phyloP scores from a whole-genome alignment of 1,140 invertebrate genomes.

The Lepidurus packardi region DNA sequence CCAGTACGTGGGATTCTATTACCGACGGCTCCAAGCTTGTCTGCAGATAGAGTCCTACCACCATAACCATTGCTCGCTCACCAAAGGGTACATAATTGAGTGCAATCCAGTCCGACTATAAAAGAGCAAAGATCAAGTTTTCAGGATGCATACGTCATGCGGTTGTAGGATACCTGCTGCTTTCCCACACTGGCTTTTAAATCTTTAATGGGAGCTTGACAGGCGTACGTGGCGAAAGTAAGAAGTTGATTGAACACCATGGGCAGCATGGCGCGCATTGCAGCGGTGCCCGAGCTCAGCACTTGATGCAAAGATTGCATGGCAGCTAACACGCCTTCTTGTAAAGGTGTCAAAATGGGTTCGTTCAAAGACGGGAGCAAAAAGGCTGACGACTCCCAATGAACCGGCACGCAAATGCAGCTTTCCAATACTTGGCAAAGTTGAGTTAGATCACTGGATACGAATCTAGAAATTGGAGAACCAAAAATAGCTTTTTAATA shows the following conservation, averaged over 20 bases:
- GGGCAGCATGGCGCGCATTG: conserved; percentile 63
- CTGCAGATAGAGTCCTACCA: conserved; percentile 73
- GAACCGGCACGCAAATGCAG: conserved; percentile 71
- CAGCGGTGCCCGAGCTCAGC: conserved; percentile 58
- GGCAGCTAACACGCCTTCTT: conserved; percentile 72
- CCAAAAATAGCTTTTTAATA: conserved; percentile 8
- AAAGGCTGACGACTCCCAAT: conserved; percentile 73
- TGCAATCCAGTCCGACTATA: conserved; percentile 65
- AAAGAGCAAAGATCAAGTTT: conserved; percentile 37
- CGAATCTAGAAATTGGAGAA: conserved; percentile 53
- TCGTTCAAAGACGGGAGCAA: conserved; percentile 67
- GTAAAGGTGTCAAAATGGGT: conserved; percentile 68
- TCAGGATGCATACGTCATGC: not conserved
- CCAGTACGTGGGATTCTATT: conserved; percentile 66
- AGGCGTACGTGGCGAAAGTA: conserved; percentile 65
- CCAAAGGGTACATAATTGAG: conserved; percentile 86
- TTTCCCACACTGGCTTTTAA: conserved; percentile 42
- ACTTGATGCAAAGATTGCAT: conserved; percentile 76
- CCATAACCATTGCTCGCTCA: conserved; percentile 73
- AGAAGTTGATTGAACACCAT: conserved; percentile 73
- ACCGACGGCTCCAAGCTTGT: conserved; percentile 67
- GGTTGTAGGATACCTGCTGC: not conserved
- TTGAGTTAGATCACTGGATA: conserved; percentile 66
- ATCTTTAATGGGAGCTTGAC: conserved; percentile 55
- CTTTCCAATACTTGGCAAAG: conserved; percentile 71